A percentile compares a stretch with the other conserved stretches of the same genome.
phyloP scores from a whole-genome alignment of 2,797 vertebrate genomes.

The Silurus aristotelis region DNA sequence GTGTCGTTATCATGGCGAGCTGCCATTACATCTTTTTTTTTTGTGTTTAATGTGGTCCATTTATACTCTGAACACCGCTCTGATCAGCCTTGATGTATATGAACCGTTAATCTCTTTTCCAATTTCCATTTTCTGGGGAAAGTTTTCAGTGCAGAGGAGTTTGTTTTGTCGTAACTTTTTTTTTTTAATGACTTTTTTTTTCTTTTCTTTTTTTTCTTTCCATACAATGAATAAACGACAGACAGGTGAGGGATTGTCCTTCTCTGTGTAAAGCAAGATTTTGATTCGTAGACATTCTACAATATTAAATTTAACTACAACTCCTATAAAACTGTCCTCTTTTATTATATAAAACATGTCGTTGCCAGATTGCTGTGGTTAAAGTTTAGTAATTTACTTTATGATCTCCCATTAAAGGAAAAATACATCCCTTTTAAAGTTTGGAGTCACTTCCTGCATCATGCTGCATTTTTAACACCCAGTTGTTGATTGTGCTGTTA shows the following conservation, averaged over 20 bases:
- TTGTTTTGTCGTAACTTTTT: no score
- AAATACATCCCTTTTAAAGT: neutral
- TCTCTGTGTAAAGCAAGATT: no score
- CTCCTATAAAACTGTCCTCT: neutral
- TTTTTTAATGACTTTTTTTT: no score
- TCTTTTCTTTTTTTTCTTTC: neutral
- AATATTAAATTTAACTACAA: neutral
- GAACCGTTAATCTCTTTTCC: no score
- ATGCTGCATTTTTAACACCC: neutral
- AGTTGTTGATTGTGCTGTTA: neutral
- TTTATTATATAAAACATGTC: neutral
- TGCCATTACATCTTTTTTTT: neutral
- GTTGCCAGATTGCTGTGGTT: neutral
- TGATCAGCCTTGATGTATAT: neutral
- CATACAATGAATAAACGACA: neutral
- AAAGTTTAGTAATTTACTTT: neutral
- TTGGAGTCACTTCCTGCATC: neutral
- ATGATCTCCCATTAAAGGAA: neutral
- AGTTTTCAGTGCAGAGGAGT: neutral
- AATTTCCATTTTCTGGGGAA: neutral
- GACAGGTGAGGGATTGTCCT: neutral
- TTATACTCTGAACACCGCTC: no score
- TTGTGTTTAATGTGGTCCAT: neutral
- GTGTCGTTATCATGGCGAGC: neutral
- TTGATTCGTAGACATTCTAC: neutral